Evolutionary conservation across 2,797 vertebrate species (phyloP).

Genomic region (Sebastes umbrosus): DNA sequence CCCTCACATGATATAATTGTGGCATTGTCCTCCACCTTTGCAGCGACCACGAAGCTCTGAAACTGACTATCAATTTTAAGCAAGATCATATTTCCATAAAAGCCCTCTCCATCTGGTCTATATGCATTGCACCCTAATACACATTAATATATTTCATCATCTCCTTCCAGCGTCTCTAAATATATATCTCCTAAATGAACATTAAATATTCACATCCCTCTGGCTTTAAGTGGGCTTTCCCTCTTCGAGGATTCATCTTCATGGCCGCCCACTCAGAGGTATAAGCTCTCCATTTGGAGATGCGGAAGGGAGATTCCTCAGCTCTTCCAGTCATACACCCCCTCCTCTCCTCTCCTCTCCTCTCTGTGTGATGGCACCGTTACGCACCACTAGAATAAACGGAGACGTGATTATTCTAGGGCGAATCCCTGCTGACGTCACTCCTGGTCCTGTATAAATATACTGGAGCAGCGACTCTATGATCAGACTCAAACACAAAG

Average conservation of each 20-base stretch:
- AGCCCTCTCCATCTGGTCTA: not conserved
- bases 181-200: not conserved
- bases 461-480: slow-evolving; percentile 45
- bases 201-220: slow-evolving; percentile 52
- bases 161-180: not conserved
- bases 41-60: not conserved
- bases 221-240: slow-evolving; percentile 64
- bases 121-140: not conserved
- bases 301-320: slow-evolving; percentile 81
- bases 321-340: slow-evolving; percentile 68
- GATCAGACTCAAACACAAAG: slow-evolving; percentile 57
- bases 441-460: slow-evolving; percentile 75
- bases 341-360: slow-evolving; percentile 20
- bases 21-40: not conserved
- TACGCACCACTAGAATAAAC: slow-evolving; percentile 78
- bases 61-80: not conserved
- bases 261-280: slow-evolving; percentile 59
- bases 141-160: not conserved
- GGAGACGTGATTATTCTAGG: slow-evolving; percentile 76
- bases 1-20: not conserved
- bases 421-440: slow-evolving; percentile 85
- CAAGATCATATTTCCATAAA: not conserved
- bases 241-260: slow-evolving; percentile 46
- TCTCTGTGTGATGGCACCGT: slow-evolving; percentile 68
- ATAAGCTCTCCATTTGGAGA: slow-evolving; percentile 69